Evolutionary conservation across 1,140 invertebrate species (phyloP), one percentile per base, ranked within the genome.

Genomic region (Sminthurinus signatus): DNA sequence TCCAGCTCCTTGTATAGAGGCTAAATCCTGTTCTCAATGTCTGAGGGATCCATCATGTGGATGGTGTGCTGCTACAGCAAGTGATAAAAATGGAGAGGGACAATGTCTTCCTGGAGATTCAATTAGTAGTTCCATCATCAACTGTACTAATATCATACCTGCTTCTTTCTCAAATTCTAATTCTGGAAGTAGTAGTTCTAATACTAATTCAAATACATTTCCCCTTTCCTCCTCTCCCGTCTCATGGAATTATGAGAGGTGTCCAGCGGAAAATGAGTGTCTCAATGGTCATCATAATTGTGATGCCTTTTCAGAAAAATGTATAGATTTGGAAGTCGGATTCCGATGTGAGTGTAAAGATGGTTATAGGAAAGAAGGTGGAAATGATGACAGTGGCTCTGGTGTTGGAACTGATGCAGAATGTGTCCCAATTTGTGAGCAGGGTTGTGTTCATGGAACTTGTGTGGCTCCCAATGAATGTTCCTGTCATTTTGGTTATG

Each of bases 251-350:
- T 96, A 93, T 73, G 83, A 88, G 0, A 81, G 82, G 36, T 96
- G 93, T 77, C 93, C 93, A 1, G 84, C 86, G 0, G 94, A 98
- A 79, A 89, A 98, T 75, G 94, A 98, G 78, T 98, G 94, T 75
- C 75, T 80, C 27, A 97, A 96, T 75, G 83, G 84, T 14, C 93
- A 97, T 76, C 93, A 97, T 74, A 89, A 85, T 28, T 97, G 94
- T 76, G 86, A 93, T 74, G 77, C 82, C 0, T 81, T 86, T 31
- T 93, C 89, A 21, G 89, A 97, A 80, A 83, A 87, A 73, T 93
- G 91, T 76, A 83, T 85, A 15, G 88, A 94, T 75, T 75, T 82
- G 12, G 76, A 80, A 0, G 80, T 84, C 51, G 88, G 87, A n/a
- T 94, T 88, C 76, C 81, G 86, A 68, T 98, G 94, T 75, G 78